Evolutionary conservation across 2,797 vertebrate genomes (phyloP), one percentile per base, ranked within the genome.

Genomic region (Sphenopsis melanotis): DNA sequence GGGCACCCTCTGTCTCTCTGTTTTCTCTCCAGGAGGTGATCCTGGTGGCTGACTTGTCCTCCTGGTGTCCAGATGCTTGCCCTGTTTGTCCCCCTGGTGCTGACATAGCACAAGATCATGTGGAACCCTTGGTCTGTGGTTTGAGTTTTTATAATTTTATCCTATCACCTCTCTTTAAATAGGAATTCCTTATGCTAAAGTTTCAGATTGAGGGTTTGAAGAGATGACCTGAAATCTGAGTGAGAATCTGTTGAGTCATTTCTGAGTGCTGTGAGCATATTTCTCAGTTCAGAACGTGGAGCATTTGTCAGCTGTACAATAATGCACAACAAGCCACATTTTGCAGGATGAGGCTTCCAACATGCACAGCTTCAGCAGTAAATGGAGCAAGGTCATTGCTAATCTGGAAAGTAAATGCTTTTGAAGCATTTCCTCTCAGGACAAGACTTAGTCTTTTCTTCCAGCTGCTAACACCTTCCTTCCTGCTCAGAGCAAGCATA

Each of bases 241-340:
- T 79, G 77, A 82, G 64, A 91, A 96, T 84, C 83, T 89, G 74
- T 89, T 64, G 82, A 92, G 92, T 93, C 63, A 84, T 89, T 94
- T 90, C 74, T 89, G 60, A 93, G 41, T 44, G 56, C 46, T 68
- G 30, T 80, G 60, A 90, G 42, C 47, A 41, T 39, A 20, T 84
- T 92, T 81, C 88, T 55, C 55, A 36, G 1, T 72, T 92, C 52
- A 19, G 56, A 55, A 82, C 8, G 4, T 23, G 15, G 74, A 78
- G 53, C 2, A 0, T 75, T 93, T 94, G 47, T 96, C 84, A 91
- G 47, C 87, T 61, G 76, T 63, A 83, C 44, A 49, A 16, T 57
- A 77, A 80, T 42, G 59, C 6, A 3, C 59, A 94, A 41, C n/a
- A 52, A 94, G 70, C 27, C 64, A 82, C 41, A 23, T 66, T 94